phyloP scores from a whole-genome alignment of 2,888 invertebrate species.

The Terebella lapidaria region DNA sequence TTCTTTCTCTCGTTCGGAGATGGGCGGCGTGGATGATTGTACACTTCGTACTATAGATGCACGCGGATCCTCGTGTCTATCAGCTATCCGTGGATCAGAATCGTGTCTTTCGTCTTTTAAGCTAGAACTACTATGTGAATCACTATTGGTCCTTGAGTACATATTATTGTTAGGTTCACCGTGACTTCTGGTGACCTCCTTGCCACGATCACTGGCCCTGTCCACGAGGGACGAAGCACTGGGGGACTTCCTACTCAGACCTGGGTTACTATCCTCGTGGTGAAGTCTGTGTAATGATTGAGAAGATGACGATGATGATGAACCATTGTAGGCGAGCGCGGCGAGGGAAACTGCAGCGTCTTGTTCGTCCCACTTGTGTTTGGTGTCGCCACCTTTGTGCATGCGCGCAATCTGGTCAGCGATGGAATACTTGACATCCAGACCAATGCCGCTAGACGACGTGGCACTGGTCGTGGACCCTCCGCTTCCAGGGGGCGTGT shows the following conservation, averaged over 20 bases:
- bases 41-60: too few species aligned
- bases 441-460: conserved; percentile 20
- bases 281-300: neutral
- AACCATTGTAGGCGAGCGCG: too few species aligned
- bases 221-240: too few species aligned
- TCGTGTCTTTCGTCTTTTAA: neutral
- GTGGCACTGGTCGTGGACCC: neutral
- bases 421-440: conserved; percentile 42
- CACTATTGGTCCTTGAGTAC: conserved; percentile 25
- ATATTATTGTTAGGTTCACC: conserved; percentile 5
- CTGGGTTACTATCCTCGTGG: too few species aligned
- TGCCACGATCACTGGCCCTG: neutral
- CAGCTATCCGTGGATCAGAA: neutral
- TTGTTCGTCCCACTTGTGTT: neutral
- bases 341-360: conserved; percentile 1
- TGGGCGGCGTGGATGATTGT: neutral
- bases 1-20: neutral
- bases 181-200: too few species aligned
- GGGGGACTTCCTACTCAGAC: neutral
- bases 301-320: neutral
- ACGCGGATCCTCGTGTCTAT: neutral
- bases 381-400: conserved; percentile 13
- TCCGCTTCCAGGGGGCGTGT: neutral
- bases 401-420: conserved; percentile 41
- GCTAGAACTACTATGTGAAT: conserved; percentile 31